These are phyloP conservation scores for Bettongia penicillata DNA, from an alignment of 2,113 vertebrate genomes.

Conservation along the genomic window DNA sequence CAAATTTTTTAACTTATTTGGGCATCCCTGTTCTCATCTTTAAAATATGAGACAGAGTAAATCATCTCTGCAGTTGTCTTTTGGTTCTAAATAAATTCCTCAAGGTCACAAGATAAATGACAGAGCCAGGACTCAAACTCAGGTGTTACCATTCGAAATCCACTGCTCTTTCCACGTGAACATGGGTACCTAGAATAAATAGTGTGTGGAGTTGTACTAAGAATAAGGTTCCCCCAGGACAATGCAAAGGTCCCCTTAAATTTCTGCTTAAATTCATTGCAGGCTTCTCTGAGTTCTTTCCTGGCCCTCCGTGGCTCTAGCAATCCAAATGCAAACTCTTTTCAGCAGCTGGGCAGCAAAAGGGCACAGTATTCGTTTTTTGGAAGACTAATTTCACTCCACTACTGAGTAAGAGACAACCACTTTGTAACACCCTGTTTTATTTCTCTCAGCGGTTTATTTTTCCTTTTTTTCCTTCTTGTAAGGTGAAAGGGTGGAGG, in stretches of 20 bases:
- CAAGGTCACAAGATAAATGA: not conserved
- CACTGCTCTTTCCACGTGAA: not conserved
- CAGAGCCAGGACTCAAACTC: not conserved
- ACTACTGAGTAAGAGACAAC: not conserved
- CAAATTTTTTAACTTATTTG: not conserved
- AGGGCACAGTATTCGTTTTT: not conserved
- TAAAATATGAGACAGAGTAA: not conserved
- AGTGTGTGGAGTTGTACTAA: not conserved
- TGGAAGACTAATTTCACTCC: not conserved
- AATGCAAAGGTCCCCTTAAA: not conserved
- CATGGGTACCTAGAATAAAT: not conserved
- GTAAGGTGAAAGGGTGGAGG: not conserved
- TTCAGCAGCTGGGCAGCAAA: not conserved
- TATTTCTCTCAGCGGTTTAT: not conserved
- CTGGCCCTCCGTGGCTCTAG: slow-evolving; percentile 9
- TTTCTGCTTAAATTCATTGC: slow-evolving; percentile 19
- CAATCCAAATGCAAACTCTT: not conserved
- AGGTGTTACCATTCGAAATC: not conserved
- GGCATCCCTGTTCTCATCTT: not conserved
- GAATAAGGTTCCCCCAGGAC: not conserved
- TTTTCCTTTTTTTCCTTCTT: not conserved
- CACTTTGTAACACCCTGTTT: slow-evolving; percentile 7
- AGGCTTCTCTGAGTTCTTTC: not conserved
- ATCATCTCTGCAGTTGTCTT: not conserved
- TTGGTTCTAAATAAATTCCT: not conserved